phyloP scores from a whole-genome alignment of 1,140 invertebrate genomes.

The Venturia canescens region DNA sequence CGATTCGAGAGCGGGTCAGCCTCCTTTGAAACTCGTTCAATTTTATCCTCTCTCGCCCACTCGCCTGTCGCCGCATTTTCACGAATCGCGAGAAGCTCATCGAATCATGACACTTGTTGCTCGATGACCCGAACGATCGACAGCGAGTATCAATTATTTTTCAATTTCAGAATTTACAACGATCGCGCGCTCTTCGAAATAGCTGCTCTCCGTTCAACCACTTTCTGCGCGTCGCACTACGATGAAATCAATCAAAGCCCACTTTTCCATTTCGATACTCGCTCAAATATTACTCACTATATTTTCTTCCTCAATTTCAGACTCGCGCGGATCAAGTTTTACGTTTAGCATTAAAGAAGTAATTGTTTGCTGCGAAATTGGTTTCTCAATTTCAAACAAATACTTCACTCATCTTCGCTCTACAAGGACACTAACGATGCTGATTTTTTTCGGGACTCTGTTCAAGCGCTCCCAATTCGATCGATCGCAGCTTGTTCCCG shows the following conservation, averaged over 20 bases:
- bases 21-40: background rate
- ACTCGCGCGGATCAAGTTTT: no score
- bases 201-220: background rate
- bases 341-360: no score
- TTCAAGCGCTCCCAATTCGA: no score
- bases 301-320: no score
- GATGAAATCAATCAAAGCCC: background rate
- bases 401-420: no score
- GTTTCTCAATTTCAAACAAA: no score
- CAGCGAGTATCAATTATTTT: conserved; percentile 31
- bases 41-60: background rate
- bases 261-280: background rate
- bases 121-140: conserved; percentile 42
- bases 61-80: conserved; percentile 32
- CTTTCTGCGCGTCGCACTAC: background rate
- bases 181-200: background rate
- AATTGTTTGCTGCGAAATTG: no score
- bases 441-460: no score
- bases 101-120: conserved; percentile 55
- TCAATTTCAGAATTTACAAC: background rate
- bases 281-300: no score
- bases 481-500: no score
- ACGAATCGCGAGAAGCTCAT: conserved; percentile 9
- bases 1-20: background rate
- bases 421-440: no score